A percentile compares a stretch with the other conserved stretches of the same genome.
phyloP scores from a whole-genome alignment of 2,888 invertebrate genomes.

The Sinelater perroti region DNA sequence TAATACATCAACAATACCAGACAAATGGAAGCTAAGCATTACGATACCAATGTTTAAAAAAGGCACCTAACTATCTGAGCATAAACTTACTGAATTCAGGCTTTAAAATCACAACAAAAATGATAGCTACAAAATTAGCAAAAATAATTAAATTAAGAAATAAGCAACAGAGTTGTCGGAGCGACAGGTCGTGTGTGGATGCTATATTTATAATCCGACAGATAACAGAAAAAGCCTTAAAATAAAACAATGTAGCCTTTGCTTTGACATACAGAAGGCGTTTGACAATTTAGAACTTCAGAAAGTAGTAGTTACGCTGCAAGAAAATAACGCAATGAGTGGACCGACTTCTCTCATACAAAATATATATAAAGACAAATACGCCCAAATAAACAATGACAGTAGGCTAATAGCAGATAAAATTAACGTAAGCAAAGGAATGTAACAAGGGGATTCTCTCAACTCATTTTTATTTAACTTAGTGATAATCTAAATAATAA shows the following conservation, averaged over 20 bases:
- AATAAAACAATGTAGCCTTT: background rate
- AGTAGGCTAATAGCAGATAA: background rate
- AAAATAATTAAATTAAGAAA: slow-evolving; percentile 3
- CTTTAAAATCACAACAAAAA: slow-evolving; percentile 6
- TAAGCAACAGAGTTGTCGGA: background rate
- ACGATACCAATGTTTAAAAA: slow-evolving; percentile 7
- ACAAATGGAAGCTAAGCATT: slow-evolving; percentile 1
- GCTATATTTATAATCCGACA: background rate
- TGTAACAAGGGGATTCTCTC: slow-evolving; percentile 2
- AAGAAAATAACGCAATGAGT: background rate
- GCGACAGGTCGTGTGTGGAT: background rate
- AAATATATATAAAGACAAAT: background rate
- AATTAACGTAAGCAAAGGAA: background rate
- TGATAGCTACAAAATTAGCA: slow-evolving; percentile 3
- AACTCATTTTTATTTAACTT: background rate
- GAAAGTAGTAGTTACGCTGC: background rate
- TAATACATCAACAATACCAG: slow-evolving; percentile 1
- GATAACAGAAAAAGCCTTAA: background rate
- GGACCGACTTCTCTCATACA: background rate
- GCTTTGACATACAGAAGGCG: background rate
- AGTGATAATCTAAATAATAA: slow-evolving; percentile 1
- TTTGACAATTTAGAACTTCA: slow-evolving; percentile 6
- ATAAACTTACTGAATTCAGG: slow-evolving; percentile 1
- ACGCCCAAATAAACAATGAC: background rate
- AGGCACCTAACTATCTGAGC: background rate